A percentile compares a stretch with the other conserved stretches of the same genome.
Evolutionary conservation across 2,888 invertebrate genomes (phyloP).

Genomic region (Caenorhabditis parvicauda): DNA sequence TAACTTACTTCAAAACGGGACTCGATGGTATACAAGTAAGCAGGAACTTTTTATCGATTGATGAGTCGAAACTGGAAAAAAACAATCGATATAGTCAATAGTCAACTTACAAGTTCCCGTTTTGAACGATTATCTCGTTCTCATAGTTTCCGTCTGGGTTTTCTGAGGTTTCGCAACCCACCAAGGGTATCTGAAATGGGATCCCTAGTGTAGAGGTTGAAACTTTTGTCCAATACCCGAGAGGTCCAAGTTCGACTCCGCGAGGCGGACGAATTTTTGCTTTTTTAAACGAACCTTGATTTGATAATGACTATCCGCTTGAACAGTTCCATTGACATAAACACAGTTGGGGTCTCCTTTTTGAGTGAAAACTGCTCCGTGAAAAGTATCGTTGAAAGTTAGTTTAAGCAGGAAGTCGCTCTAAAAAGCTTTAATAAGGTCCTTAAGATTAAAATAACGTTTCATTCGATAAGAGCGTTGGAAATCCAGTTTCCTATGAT

Average conservation of each 20-base stretch:
- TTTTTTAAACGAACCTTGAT: slow-evolving; percentile 54
- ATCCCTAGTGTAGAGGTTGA: not conserved
- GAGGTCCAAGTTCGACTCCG: no score
- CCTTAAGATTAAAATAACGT: no score
- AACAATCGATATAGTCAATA: not conserved
- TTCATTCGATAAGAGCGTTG: no score
- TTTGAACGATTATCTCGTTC: slow-evolving; percentile 57
- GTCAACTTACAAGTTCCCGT: slow-evolving; percentile 9
- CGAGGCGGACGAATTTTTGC: no score
- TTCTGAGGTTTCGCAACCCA: slow-evolving; percentile 54
- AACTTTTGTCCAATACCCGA: no score
- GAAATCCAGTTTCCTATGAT: no score
- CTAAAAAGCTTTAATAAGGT: no score
- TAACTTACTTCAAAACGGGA: slow-evolving; percentile 20
- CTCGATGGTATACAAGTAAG: slow-evolving; percentile 53
- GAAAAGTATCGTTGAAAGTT: slow-evolving; percentile 54
- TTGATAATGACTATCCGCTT: slow-evolving; percentile 48
- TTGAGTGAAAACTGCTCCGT: slow-evolving; percentile 56
- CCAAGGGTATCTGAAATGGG: slow-evolving; percentile 51
- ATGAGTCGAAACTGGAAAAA: slow-evolving; percentile 14
- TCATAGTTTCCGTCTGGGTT: slow-evolving; percentile 58
- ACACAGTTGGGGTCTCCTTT: slow-evolving; percentile 59
- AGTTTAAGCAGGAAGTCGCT: slow-evolving; percentile 56
- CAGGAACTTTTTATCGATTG: slow-evolving; percentile 51
- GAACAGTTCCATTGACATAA: slow-evolving; percentile 58